Base-by-base conservation (phyloP, 2,888 invertebrate species). In the Mantis religiosa region DNA sequence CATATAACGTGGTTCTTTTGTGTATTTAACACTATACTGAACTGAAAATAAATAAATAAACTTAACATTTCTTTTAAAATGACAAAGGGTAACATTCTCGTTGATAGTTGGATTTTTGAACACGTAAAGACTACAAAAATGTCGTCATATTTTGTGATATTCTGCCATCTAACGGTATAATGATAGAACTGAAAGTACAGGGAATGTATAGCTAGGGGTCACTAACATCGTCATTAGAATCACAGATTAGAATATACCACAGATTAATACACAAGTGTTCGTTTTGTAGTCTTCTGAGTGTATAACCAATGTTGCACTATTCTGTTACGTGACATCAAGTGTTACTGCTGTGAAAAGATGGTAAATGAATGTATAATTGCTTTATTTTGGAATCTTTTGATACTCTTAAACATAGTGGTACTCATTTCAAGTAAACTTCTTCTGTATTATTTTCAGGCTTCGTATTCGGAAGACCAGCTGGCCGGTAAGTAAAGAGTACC, bases 401-500 rank as follows among this genome's bases (percentile, higher is more conserved):
- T 12, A 27, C 2, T n/a, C n/a, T 15, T 25, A 82, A 87, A 25
- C 34, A 82, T 25, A 25, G 28, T 54, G 47, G 30, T n/a, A 83
- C 20, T 28, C 14, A 12, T 88, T 34, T 71, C 86, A 82, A 28
- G 84, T 81, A 89, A 84, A 41, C 84, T 89, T 88, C 81, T 90
- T 89, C 90, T 89, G 89, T 89, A n/a, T 85, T 85, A 88, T 91
- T 95, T 95, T 90, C 95, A 97, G 98, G 97, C 97, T 92, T 97
- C 97, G 92, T 98, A 97, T 94, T 96, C 97, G 84, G 98, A 98
- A 94, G 98, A 98, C 94, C 98, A 98, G 95, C 95, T 98, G 94
- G 97, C 97, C 93, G 98, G 98, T 98, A 94, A 97, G 97, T 87
- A 82, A 82, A 87, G 41, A 82, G n/a, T 15, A 9, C 96, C 91